Evolutionary conservation across 2,797 vertebrate species (phyloP).

Genomic region (Peromyscus melanophrys): DNA sequence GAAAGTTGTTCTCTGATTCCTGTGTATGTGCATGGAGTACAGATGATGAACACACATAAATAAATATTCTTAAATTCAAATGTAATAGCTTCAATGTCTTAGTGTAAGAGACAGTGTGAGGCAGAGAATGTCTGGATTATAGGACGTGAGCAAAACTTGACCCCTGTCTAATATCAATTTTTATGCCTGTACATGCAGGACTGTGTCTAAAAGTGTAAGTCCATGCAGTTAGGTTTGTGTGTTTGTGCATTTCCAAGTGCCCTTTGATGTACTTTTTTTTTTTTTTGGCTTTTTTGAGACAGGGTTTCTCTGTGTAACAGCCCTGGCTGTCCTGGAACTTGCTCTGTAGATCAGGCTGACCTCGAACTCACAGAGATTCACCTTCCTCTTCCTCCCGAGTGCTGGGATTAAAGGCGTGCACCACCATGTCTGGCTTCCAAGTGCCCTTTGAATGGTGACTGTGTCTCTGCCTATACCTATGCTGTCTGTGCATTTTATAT

Average conservation of each 20-base stretch:
- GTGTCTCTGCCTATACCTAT: slow-evolving; percentile 45
- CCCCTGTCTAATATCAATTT: slow-evolving; percentile 51
- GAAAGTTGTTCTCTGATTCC: background rate
- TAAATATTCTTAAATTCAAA: background rate
- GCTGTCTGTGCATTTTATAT: background rate
- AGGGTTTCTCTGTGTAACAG: background rate
- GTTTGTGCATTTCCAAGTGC: slow-evolving; percentile 23
- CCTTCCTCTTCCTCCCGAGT: background rate
- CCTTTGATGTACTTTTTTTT: background rate
- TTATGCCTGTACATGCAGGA: slow-evolving; percentile 29
- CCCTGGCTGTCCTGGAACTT: background rate
- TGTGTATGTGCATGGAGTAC: background rate
- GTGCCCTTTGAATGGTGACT: slow-evolving; percentile 31
- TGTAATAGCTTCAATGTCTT: slow-evolving; percentile 25
- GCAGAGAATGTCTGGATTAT: background rate
- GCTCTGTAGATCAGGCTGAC: background rate
- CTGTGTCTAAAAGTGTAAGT: slow-evolving; percentile 43
- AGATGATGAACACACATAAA: background rate
- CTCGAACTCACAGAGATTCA: background rate
- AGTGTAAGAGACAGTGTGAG: slow-evolving; percentile 14
- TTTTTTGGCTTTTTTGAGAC: background rate
- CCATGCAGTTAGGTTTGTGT: slow-evolving; percentile 30
- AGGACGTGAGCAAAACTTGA: slow-evolving; percentile 28
- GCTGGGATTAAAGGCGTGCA: background rate
- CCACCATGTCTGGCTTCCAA: background rate